These are phyloP conservation scores for Poecilobothrus nobilitatus DNA, from an alignment of 2,888 invertebrate species.

Conservation along the genomic window DNA sequence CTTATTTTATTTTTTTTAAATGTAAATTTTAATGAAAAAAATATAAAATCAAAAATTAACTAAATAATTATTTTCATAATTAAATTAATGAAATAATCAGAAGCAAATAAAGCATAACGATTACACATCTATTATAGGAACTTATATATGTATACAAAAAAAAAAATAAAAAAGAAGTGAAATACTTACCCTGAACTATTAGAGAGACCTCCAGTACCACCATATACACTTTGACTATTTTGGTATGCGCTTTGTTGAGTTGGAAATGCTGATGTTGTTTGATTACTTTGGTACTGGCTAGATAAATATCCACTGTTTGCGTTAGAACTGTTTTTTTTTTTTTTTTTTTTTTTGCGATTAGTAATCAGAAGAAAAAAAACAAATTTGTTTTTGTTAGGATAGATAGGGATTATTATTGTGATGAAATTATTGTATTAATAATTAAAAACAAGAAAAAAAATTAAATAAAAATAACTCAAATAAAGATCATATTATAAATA, in stretches of 20 bases:
- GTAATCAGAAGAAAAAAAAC: conserved; percentile 14
- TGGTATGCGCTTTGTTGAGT: conserved; percentile 45
- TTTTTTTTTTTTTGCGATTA: conserved; percentile 21
- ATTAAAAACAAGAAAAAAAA: conserved; percentile 12
- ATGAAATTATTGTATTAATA: conserved; percentile 6
- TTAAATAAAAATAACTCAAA: conserved; percentile 10
- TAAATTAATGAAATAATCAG: neutral
- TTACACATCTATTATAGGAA: no score
- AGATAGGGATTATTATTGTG: conserved; percentile 17
- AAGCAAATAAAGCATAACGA: neutral
- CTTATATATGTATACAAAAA: no score
- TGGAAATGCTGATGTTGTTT: conserved; percentile 41
- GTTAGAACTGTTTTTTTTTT: conserved; percentile 34
- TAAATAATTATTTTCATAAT: no score
- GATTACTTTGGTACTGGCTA: conserved; percentile 32
- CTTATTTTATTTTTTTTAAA: no score
- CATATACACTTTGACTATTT: conserved; percentile 45
- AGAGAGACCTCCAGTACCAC: conserved; percentile 38
- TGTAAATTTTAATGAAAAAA: no score
- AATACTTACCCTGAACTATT: conserved; percentile 44
- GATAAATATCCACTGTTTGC: conserved; percentile 43
- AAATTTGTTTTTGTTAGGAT: conserved; percentile 16
- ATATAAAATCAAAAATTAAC: no score
- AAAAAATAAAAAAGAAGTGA: neutral
- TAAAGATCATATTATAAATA: neutral